These are phyloP conservation scores for Argyresthia goedartella DNA, from an alignment of 2,888 invertebrate species.

Conservation along the genomic window DNA sequence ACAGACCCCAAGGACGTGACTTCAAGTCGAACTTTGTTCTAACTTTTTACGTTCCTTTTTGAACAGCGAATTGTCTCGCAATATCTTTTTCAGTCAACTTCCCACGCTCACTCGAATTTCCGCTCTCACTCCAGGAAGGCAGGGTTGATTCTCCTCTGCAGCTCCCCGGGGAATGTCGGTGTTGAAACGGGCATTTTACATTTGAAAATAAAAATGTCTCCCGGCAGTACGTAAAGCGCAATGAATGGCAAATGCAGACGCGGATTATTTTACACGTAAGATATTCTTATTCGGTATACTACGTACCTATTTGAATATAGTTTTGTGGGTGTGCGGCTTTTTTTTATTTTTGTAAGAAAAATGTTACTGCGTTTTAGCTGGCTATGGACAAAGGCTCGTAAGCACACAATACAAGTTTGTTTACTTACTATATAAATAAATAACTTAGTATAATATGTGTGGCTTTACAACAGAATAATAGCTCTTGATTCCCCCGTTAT, in stretches of 20 bases:
- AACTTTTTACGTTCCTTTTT: not conserved
- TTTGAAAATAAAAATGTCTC: constrained; percentile 32
- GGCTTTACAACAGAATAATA: too few relatives aligned
- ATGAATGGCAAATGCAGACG: constrained; percentile 31
- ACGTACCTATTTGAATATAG: not conserved
- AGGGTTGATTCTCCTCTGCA: not conserved
- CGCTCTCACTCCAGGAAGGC: not conserved
- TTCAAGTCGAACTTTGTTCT: too few relatives aligned
- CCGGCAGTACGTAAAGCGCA: constrained; percentile 32
- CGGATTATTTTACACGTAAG: constrained; percentile 29
- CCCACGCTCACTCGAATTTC: not conserved
- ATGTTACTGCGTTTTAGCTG: not conserved
- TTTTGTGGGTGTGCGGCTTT: not conserved
- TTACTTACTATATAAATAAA: not conserved
- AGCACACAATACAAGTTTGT: not conserved
- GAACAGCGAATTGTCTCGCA: constrained; percentile 4
- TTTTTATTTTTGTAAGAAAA: not conserved
- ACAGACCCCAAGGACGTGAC: too few relatives aligned
- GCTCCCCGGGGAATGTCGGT: constrained; percentile 3
- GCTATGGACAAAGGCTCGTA: not conserved
- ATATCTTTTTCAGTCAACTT: constrained; percentile 3
- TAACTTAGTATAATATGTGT: too few relatives aligned
- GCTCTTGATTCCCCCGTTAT: too few relatives aligned
- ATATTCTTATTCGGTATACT: constrained; percentile 11
- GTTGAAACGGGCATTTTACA: constrained; percentile 27